A percentile compares a stretch with the other conserved stretches of the same genome.
phyloP scores from a whole-genome alignment of 2,113 vertebrate genomes.

The Amphiprion percula region DNA sequence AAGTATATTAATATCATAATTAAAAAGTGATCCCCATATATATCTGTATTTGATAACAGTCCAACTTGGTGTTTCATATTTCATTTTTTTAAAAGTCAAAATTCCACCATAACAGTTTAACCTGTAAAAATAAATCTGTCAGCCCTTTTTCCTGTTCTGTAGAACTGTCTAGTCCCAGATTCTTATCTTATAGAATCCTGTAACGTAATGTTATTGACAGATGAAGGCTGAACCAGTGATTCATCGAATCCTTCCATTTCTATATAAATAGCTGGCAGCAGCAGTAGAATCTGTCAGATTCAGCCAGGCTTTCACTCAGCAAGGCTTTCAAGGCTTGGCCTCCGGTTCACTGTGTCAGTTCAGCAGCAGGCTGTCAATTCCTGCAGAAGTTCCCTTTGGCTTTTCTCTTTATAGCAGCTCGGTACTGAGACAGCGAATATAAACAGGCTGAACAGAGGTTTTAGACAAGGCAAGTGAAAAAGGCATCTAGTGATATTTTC shows the following conservation, averaged over 20 bases:
- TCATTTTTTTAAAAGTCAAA: too few relatives aligned
- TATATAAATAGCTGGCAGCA: slow-evolving; percentile 39
- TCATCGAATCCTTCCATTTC: slow-evolving; percentile 19
- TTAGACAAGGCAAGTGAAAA: not conserved
- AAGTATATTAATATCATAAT: too few relatives aligned
- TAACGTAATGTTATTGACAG: not conserved
- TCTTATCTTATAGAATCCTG: not conserved
- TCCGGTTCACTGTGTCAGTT: slow-evolving; percentile 33
- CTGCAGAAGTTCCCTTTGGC: slow-evolving; percentile 46
- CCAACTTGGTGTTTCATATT: too few relatives aligned
- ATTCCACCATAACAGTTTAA: too few relatives aligned
- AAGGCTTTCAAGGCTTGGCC: slow-evolving; percentile 38
- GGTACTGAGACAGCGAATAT: slow-evolving; percentile 34
- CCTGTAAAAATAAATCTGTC: too few relatives aligned
- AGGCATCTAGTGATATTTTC: not conserved
- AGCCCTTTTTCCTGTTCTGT: too few relatives aligned
- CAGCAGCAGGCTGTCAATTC: slow-evolving; percentile 46
- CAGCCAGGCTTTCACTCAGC: slow-evolving; percentile 31
- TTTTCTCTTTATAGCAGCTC: slow-evolving; percentile 57
- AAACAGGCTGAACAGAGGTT: not conserved
- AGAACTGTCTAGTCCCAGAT: too few relatives aligned
- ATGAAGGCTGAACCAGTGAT: slow-evolving; percentile 29
- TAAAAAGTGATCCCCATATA: too few relatives aligned
- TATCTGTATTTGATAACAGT: too few relatives aligned
- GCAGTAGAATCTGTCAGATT: slow-evolving; percentile 31